Evolutionary conservation across 35 echinoderm and acorn worm genomes (phyloP), one percentile per base, ranked within the genome.

Genomic region (Diadema setosum): DNA sequence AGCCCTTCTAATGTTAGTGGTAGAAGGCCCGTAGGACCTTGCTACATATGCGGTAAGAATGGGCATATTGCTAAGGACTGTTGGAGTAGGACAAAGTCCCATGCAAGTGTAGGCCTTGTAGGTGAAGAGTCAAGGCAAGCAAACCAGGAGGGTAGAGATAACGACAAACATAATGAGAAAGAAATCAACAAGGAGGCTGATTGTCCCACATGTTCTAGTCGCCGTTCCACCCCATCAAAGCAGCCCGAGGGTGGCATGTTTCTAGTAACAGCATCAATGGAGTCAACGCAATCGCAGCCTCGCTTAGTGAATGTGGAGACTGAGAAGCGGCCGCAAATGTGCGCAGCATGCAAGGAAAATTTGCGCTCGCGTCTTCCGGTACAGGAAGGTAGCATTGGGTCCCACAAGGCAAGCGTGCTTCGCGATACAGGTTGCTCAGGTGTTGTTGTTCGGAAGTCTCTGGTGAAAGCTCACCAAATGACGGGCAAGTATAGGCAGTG

Each of bases 341-440:
- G 84, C 82, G 85, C 75, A 18, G 40, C 91, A 50, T 87, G 67
- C 34, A 46, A 60, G 52, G 26, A 50, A 82, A 81, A 80, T 12
- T 29, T 63, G n/a, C 25, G 55, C 39, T 35, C 70, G 34, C 45
- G 27, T 23, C 84, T 84, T 65, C 81, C 87, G 30, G 87, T 94
- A 11, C 18, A 12, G 5, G 35, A 90, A 27, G 93, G 87, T 27
- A 30, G 12, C 16, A 39, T 94, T 34, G 78, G 78, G 42, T 56
- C 20, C 55, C 49, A 59, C 11, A 55, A 80, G 24, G 88, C 87
- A 9, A 32, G 39, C 26, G 81, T 84, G 4, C 30, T 94, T 43
- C 60, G 86, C 50, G 87, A 94, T 76, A 90, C 56, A 67, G 92
- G 92, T 18, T 94, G 87, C 60, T 45, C 45, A 48, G 81, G 60